Base-by-base conservation (phyloP, 2,113 vertebrate species). In the Anarhynchus alexandrinus region DNA sequence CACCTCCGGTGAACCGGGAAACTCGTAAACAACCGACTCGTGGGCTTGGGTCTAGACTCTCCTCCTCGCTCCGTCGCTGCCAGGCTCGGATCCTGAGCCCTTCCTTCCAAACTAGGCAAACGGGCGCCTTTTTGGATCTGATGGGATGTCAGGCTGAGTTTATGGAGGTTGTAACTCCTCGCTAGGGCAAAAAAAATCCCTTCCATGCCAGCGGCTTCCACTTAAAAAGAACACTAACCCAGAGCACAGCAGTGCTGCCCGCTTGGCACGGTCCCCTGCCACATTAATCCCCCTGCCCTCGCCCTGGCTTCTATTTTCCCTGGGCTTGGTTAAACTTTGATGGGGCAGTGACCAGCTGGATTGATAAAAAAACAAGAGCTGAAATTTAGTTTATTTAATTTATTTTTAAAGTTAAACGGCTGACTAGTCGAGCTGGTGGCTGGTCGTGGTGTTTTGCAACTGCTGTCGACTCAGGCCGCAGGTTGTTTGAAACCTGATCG, bases 51-150 rank as follows among this genome's bases (percentile, higher is more conserved):
- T 32, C 38, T 67, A 18, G 34, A 34, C n/a, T 86, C 32, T 72
- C 22, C 32, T 49, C 66, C 58, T 38, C 0, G 3, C 36, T 65
- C 13, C 2, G 14, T 23, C 0, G 8, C 36, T 4, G 18, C 32
- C 8, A 8, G 26, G 66, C 66, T 64, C 1, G 1, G 19, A 55
- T 64, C 58, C 29, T 9, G 51, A 29, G 65, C 14, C 21, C 16
- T 40, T 12, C 38, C 11, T 58, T 22, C 77, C 83, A 55, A 82
- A 76, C 40, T 62, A 61, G 47, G 45, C 32, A 22, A 26, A 32
- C 5, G 5, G 58, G 27, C 0, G 2, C 22, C 11, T 27, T 42
- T n/a, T 26, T 36, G 29, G 59, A 42, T 58, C 67, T 1, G 6
- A 4, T 0, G 18, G 29, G 80, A 10, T 30, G 55, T 40, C 40